Percentiles rank a stretch among this genome's conserved stretches.
phyloP scores from a whole-genome alignment of 2,797 vertebrate species.

The Rhinichthys osculus region DNA sequence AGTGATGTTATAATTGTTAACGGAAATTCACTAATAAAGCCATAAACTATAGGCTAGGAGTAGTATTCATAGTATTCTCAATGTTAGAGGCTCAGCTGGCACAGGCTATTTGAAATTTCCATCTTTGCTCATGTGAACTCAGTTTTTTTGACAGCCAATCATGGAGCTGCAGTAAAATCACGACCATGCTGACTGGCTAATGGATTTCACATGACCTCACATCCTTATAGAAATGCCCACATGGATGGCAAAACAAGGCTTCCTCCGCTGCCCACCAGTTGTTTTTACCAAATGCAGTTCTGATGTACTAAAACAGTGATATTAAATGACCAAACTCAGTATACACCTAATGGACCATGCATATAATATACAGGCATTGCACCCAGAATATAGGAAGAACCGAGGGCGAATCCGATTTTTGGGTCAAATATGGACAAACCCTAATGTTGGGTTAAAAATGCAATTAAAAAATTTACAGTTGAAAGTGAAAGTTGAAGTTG shows the following conservation, averaged over 20 bases:
- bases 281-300: not conserved
- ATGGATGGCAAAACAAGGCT: not conserved
- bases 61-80: not conserved
- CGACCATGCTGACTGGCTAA: not conserved
- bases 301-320: not conserved
- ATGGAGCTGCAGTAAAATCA: not conserved
- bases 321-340: not conserved
- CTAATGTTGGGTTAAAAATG: no score
- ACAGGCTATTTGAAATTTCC: not conserved
- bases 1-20: not conserved
- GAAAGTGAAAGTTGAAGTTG: no score
- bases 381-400: not conserved
- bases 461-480: no score
- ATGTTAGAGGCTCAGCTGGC: not conserved
- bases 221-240: not conserved
- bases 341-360: not conserved
- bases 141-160: not conserved
- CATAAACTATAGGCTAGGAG: not conserved
- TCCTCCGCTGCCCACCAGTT: not conserved
- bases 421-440: no score
- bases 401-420: no score
- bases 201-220: not conserved
- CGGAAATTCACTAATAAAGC: not conserved
- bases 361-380: no score
- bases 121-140: not conserved